Evolutionary conservation across 2,113 vertebrate species (phyloP), one percentile per base, ranked within the genome.

Genomic region (Seriola aureovittata): DNA sequence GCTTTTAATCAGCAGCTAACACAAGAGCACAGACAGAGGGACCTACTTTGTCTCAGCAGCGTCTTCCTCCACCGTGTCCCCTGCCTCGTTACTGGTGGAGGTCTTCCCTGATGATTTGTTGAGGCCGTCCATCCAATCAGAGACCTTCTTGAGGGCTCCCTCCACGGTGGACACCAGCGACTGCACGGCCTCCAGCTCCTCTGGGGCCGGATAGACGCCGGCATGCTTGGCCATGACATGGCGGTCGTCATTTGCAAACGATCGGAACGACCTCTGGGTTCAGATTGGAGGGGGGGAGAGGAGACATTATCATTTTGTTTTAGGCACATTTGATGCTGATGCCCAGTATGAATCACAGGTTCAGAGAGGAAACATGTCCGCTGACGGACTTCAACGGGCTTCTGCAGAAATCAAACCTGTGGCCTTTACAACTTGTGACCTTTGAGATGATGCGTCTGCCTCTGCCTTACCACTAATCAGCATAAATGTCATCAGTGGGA

Each of bases 201-300:
- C 97, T 50, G 97, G 96, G 1, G 95, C 96, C 48, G 97, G 97
- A 85, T 98, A 98, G 85, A 99, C 95, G 70, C 96, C 94, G 0
- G 96, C 95, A 21, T 99, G 97, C 64, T 97, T 98, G 85, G 97
- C 97, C 97, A 99, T 97, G 78, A 99, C 97, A 0, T 98, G 97
- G 62, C 96, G 96, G 91, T 99, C 97, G 75, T 99, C 97, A 12
- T 76, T 92, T 0, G 92, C 91, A 40, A 93, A 91, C 4, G 86
- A 93, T 52, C 85, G 76, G 59, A 91, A 85, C 40, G 85, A 86
- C 85, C 89, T 90, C 93, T 93, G 85, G 34, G 54, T 48, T 44
- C 16, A 55, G 52, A 40, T 0, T 29, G 38, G 38, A 60, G 17
- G 21, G 11, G 46, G 7, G 38, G 40, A 60, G n/a, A 46, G 29